Conservation (phyloP, 2,888 invertebrate species). For the Gymnoscelis rufifasciata region DNA sequence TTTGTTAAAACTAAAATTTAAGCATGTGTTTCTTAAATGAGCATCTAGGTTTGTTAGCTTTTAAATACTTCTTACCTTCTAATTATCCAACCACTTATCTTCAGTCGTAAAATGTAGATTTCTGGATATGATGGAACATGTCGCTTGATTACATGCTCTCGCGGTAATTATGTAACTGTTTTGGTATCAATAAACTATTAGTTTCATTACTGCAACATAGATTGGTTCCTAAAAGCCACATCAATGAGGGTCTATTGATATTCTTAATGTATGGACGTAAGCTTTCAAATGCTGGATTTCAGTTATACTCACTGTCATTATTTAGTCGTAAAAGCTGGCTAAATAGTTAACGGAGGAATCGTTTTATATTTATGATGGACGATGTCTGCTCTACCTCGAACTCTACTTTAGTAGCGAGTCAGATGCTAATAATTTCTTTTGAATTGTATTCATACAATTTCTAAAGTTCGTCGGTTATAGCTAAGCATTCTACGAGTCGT, state of each 20-base stretch:
- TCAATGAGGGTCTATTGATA: slow-evolving; percentile 41
- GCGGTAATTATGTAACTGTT: slow-evolving; percentile 14
- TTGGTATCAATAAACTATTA: slow-evolving; percentile 11
- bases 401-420: not conserved
- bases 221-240: slow-evolving; percentile 31
- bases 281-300: slow-evolving; percentile 27
- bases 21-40: too few species aligned
- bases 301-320: slow-evolving; percentile 11
- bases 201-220: slow-evolving; percentile 31
- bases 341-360: not conserved
- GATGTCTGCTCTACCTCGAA: not conserved
- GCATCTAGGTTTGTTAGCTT: too few species aligned
- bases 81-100: too few species aligned
- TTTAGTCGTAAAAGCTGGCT: slow-evolving; percentile 17
- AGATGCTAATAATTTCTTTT: too few species aligned
- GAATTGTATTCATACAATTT: too few species aligned
- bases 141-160: slow-evolving; percentile 2
- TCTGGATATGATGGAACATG: not conserved
- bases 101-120: too few species aligned
- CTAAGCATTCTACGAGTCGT: too few species aligned
- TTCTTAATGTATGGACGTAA: slow-evolving; percentile 33
- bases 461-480: too few species aligned
- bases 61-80: too few species aligned
- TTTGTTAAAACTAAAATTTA: too few species aligned
- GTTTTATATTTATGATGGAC: not conserved